A percentile compares a stretch with the other conserved stretches of the same genome.
Evolutionary conservation across 2,113 vertebrate genomes (phyloP).

Genomic region (Chelonoidis abingdonii): DNA sequence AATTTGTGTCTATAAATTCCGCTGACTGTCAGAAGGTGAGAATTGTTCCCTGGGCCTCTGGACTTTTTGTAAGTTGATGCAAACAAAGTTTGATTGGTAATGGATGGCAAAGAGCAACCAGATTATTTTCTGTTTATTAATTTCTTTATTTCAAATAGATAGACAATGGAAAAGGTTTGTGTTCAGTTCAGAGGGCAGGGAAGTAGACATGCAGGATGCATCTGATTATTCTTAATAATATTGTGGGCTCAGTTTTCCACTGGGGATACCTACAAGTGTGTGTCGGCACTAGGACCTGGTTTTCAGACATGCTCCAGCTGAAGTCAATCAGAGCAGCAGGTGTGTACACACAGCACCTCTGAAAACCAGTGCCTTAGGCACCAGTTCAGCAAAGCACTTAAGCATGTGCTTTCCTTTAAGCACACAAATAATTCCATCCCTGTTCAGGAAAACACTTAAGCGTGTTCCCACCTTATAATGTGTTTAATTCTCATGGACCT

Average conservation of each 20-base stretch:
- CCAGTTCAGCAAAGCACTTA: not conserved
- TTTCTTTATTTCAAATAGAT: not conserved
- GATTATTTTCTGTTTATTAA: not conserved
- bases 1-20: conserved; percentile 65
- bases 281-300: not conserved
- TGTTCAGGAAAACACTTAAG: not conserved
- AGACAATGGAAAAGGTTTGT: not conserved
- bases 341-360: not conserved
- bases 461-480: not conserved
- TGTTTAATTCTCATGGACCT: not conserved
- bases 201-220: not conserved
- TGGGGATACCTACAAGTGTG: not conserved
- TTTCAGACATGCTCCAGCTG: not conserved
- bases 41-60: conserved; percentile 48
- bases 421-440: not conserved
- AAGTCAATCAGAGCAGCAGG: not conserved
- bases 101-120: not conserved
- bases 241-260: not conserved
- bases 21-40: conserved; percentile 42
- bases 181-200: not conserved
- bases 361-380: not conserved
- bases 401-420: not conserved
- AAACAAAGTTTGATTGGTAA: conserved; percentile 39
- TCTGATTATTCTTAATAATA: not conserved
- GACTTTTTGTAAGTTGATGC: conserved; percentile 32